Evolutionary conservation across 2,888 invertebrate species (phyloP), one percentile per base, ranked within the genome.

Genomic region (Lasioglossum malachurum): DNA sequence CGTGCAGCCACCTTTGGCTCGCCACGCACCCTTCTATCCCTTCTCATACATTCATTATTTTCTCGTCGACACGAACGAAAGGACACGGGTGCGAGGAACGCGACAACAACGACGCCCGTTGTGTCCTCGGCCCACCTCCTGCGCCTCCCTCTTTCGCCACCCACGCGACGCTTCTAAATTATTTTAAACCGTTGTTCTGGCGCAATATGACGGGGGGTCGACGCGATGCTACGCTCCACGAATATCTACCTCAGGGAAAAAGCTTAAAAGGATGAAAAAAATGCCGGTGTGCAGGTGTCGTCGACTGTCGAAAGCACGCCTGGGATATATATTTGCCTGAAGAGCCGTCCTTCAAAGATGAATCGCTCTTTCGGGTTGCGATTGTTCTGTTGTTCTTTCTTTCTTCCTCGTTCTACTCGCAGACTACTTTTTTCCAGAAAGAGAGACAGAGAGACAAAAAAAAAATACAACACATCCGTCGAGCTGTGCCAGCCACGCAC

Each of bases 1-100:
- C 83, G 84, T 83, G 88, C 49, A 82, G 74, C 77, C 81, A 49
- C 80, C 80, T 75, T 80, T 73, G 69, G 41, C 78, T 53, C 60
- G 41, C 81, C 77, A 14, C 78, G 64, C 84, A 46, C 69, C 82
- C 78, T 75, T 71, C 46, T 57, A 14, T 60, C 73, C 84, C 60
- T 83, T 80, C 84, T 87, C 84, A 79, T 88, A 85, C 89, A 89
- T 89, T 91, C 91, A 87, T 91, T 90, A 90, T 89, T 91, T 89
- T 91, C 90, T 89, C 91, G 90, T 88, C 86, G 83, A 83, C 84
- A 72, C 64, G 67, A 73, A 80, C 83, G 80, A 82, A 80, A 78
- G 75, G 46, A 77, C 71, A 75, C 49, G 75, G 78, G 74, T 41
- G 76, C 76, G 79, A 78, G 80, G 46, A 76, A 38, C 57, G 72